Evolutionary conservation across 2,888 invertebrate genomes (phyloP).

Genomic region (Sturmia bella): DNA sequence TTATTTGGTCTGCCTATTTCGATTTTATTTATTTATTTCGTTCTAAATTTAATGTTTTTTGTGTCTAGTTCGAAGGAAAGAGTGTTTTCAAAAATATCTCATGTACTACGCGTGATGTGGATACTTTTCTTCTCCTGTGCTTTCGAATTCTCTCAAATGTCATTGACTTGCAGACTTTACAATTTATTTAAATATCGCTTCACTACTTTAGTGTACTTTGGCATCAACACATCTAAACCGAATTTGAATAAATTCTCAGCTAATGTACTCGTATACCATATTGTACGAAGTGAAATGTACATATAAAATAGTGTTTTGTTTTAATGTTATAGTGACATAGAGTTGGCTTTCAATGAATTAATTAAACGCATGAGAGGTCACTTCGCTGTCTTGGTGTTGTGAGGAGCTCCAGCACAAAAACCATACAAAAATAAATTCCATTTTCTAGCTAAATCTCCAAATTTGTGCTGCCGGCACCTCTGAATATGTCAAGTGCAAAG

Average conservation of each 20-base stretch:
- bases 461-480: no score
- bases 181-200: background rate
- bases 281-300: no score
- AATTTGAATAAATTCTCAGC: slow-evolving; percentile 14
- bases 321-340: no score
- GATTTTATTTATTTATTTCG: slow-evolving; percentile 10
- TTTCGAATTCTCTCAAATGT: slow-evolving; percentile 47
- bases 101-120: slow-evolving; percentile 20
- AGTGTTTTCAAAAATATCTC: slow-evolving; percentile 27
- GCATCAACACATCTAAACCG: slow-evolving; percentile 23
- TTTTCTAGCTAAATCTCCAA: no score
- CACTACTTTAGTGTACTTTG: slow-evolving; percentile 6
- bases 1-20: slow-evolving; percentile 2
- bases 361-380: no score
- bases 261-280: no score
- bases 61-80: slow-evolving; percentile 19
- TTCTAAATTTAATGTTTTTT: slow-evolving; percentile 12
- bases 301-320: no score
- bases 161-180: slow-evolving; percentile 57
- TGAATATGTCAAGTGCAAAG: no score
- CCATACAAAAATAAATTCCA: no score
- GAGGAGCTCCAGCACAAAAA: no score
- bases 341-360: no score
- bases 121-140: slow-evolving; percentile 14
- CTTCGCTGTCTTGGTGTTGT: no score